phyloP scores from a whole-genome alignment of 2,113 vertebrate genomes.

The Neodon shergylaensis region DNA sequence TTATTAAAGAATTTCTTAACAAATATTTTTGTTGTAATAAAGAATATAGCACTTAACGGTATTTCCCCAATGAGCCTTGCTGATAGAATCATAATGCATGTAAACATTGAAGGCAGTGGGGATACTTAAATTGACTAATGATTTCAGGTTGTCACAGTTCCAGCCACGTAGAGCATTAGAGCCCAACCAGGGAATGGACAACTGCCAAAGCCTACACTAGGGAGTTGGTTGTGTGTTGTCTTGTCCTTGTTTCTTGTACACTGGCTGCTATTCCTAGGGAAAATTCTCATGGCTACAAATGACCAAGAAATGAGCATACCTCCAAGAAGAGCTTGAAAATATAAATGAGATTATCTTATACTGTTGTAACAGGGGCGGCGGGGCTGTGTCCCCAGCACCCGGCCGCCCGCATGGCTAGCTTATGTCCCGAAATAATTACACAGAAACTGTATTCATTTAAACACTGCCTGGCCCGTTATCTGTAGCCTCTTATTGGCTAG shows the following conservation, averaged over 20 bases:
- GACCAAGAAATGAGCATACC: not conserved
- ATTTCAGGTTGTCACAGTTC: not conserved
- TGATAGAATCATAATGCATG: not conserved
- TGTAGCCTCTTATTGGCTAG: too few relatives aligned
- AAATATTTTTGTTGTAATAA: not conserved
- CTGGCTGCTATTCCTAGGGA: not conserved
- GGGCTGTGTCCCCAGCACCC: too few relatives aligned
- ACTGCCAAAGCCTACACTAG: not conserved
- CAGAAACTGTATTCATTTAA: too few relatives aligned
- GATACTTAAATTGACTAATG: not conserved
- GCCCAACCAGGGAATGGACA: not conserved
- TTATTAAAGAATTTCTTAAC: not conserved
- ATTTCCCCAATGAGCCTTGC: not conserved
- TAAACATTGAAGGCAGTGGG: not conserved
- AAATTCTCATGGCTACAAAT: slow-evolving; percentile 35
- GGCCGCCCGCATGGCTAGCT: too few relatives aligned
- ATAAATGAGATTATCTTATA: not conserved
- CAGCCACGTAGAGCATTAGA: not conserved
- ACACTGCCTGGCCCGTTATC: too few relatives aligned
- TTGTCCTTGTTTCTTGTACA: not conserved
- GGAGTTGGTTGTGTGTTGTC: not conserved
- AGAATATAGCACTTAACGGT: not conserved
- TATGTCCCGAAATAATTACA: too few relatives aligned
- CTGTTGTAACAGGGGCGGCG: too few relatives aligned
- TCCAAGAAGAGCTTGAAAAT: not conserved